A percentile compares a stretch with the other conserved stretches of the same genome.
phyloP scores from a whole-genome alignment of 37 sponge, comb jelly and placozoan species.

The Geodia barretti region DNA sequence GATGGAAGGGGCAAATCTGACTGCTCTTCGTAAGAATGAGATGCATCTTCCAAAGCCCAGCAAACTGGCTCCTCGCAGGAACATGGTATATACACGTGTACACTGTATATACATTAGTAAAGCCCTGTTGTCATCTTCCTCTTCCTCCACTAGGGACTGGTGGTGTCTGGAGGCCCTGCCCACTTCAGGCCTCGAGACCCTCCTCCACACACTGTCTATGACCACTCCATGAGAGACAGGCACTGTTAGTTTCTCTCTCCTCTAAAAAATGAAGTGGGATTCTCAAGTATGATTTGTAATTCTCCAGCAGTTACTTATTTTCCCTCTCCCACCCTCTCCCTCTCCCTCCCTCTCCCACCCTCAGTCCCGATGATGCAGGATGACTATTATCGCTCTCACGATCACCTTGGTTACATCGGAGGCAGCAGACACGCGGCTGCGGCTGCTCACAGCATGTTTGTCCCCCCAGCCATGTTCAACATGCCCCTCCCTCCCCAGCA shows the following conservation, averaged over 20 bases:
- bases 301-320: neutral
- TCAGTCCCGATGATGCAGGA: slow-evolving; percentile 28
- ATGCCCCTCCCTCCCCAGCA: slow-evolving; percentile 75
- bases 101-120: neutral
- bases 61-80: slow-evolving; percentile 51
- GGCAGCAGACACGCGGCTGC: slow-evolving; percentile 59
- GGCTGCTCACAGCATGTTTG: slow-evolving; percentile 81
- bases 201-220: neutral
- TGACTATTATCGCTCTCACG: slow-evolving; percentile 87
- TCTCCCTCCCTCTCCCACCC: slow-evolving; percentile 3
- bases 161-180: neutral
- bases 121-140: too few relatives aligned
- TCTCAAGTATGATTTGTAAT: neutral
- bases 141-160: slow-evolving; percentile 9
- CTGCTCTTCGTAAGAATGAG: slow-evolving; percentile 77
- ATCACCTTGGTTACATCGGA: slow-evolving; percentile 87
- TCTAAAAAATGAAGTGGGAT: too few relatives aligned
- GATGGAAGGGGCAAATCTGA: slow-evolving; percentile 93
- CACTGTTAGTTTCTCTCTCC: neutral
- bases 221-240: neutral
- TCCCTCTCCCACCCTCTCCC: neutral
- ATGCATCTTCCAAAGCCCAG: slow-evolving; percentile 91
- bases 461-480: slow-evolving; percentile 90
- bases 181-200: slow-evolving; percentile 1
- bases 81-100: neutral